Evolutionary conservation across 2,797 vertebrate genomes (phyloP).

Genomic region (Cichlasoma orientale): DNA sequence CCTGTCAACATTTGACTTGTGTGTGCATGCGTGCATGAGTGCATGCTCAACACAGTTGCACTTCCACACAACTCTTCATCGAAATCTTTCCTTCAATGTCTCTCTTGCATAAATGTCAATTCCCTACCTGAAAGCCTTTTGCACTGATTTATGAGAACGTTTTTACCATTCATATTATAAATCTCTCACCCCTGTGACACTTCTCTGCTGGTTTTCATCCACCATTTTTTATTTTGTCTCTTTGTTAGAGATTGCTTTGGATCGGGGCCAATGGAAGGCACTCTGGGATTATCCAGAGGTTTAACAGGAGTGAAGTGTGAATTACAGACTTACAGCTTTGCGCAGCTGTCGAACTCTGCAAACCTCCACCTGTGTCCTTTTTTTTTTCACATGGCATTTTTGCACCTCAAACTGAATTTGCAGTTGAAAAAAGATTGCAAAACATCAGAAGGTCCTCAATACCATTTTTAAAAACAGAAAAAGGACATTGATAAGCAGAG

Average conservation of each 20-base stretch:
- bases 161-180: slow-evolving; percentile 85
- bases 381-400: slow-evolving; percentile 24
- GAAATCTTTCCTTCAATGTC: slow-evolving; percentile 8
- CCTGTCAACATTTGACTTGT: not conserved
- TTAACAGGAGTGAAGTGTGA: slow-evolving; percentile 77
- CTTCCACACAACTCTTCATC: slow-evolving; percentile 23
- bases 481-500: not conserved
- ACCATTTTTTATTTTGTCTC: slow-evolving; percentile 78
- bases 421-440: slow-evolving; percentile 10
- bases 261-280: slow-evolving; percentile 86
- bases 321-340: slow-evolving; percentile 59
- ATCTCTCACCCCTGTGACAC: slow-evolving; percentile 87
- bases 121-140: slow-evolving; percentile 81
- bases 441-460: not conserved
- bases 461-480: not conserved
- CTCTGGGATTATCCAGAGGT: slow-evolving; percentile 85
- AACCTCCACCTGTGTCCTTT: slow-evolving; percentile 3
- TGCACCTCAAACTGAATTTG: slow-evolving; percentile 27
- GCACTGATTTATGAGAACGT: slow-evolving; percentile 87
- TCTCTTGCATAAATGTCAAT: slow-evolving; percentile 77
- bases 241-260: slow-evolving; percentile 84
- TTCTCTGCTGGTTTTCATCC: slow-evolving; percentile 89
- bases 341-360: slow-evolving; percentile 1
- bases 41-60: slow-evolving; percentile 19
- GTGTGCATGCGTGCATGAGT: not conserved